Percentiles rank a stretch among this genome's conserved stretches.
Conservation (phyloP, 1,140 invertebrate genomes). For the Lepidurus apus region DNA sequence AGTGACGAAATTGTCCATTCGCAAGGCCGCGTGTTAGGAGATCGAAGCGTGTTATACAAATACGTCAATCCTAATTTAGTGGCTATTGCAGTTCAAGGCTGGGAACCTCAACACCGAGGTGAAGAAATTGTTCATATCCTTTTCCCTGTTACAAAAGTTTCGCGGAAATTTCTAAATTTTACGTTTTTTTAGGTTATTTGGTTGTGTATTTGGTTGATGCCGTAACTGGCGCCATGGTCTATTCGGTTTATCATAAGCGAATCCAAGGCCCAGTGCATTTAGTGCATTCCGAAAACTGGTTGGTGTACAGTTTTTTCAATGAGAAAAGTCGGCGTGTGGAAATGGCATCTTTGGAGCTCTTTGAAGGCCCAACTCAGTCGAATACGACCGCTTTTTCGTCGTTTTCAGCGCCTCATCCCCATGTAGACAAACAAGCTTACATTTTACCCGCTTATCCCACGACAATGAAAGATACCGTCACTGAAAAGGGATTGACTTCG, state of each 20-base stretch:
- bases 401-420: slow-evolving; percentile 63
- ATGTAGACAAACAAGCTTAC: slow-evolving; percentile 81
- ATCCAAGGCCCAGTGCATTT: slow-evolving; percentile 76
- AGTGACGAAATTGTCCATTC: slow-evolving; percentile 82
- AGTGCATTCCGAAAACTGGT: slow-evolving; percentile 95
- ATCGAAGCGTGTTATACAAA: slow-evolving; percentile 95
- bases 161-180: slow-evolving; percentile 2
- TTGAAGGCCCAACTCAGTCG: slow-evolving; percentile 81
- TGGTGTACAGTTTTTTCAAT: slow-evolving; percentile 91
- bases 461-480: slow-evolving; percentile 75
- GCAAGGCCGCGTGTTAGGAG: slow-evolving; percentile 87
- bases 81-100: slow-evolving; percentile 72
- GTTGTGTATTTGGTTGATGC: slow-evolving; percentile 83
- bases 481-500: slow-evolving; percentile 89
- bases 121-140: slow-evolving; percentile 37
- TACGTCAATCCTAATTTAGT: slow-evolving; percentile 97
- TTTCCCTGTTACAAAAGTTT: too few species aligned
- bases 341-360: slow-evolving; percentile 86
- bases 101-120: slow-evolving; percentile 70
- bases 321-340: slow-evolving; percentile 88
- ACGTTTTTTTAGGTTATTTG: slow-evolving; percentile 55
- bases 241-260: slow-evolving; percentile 68
- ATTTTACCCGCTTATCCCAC: slow-evolving; percentile 77
- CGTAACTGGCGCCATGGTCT: slow-evolving; percentile 74
- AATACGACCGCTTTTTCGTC: slow-evolving; percentile 76